Evolutionary conservation across 1,140 invertebrate genomes (phyloP), one percentile per base, ranked within the genome.

Genomic region (Ips nitidus): DNA sequence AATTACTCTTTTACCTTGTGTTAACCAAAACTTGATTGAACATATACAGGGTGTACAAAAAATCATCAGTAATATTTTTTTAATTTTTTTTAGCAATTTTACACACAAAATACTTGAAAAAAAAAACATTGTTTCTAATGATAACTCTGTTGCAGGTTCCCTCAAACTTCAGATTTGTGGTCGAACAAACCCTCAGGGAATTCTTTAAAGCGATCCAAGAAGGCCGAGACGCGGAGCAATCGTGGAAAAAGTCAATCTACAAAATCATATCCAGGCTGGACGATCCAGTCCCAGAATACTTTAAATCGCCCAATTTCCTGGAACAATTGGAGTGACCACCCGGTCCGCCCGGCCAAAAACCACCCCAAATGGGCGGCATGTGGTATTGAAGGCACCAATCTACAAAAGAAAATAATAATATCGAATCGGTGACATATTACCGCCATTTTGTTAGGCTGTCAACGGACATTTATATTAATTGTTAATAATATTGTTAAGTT

Each of bases 211-310:
- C 98, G 68, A 94, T 99, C 76, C 91, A 95, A 81, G 88, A 91
- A 76, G 94, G 94, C 70, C 97, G 98, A 83, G 98, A 99, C 84
- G 83, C 89, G 39, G 98, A 99, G 83, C 97, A 98, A 80, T 98
- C 96, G 71, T 99, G 98, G 98, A 99, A 99, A 86, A 99, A 99
- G 83, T 92, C 95, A 74, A 99, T 99, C 83, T 99, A 99, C 88
- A 99, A 99, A 85, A 91, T 99, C 75, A 99, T 99, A 80, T 97
- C 97, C 73, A 90, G 98, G 80, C 87, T 99, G 83, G 98, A 99
- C 84, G 97, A 99, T 82, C 90, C 92, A 50, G 94, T 99, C 72
- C 98, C 98, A 67, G 98, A 99, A 81, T 99, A 98, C 86, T 99
- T 99, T 89, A 99, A 99, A 84, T 95, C 94, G 74, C 94, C 96